These are phyloP conservation scores for Neoseiulus cucumeris DNA, from an alignment of 1,140 invertebrate genomes.

Conservation along the genomic window DNA sequence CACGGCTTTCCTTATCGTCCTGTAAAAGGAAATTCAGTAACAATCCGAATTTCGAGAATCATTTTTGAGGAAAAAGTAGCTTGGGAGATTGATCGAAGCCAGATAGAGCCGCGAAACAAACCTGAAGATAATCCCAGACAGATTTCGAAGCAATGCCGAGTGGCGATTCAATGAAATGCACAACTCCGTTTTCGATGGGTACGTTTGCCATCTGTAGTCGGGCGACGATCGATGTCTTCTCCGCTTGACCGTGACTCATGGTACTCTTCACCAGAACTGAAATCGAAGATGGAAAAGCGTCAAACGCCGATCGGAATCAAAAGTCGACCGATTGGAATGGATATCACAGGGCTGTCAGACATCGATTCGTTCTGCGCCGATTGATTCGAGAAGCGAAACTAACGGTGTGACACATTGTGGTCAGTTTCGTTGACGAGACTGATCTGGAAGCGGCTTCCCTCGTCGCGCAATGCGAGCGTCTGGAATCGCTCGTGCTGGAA, in stretches of 20 bases:
- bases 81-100: too few relatives aligned
- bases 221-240: conserved; percentile 55
- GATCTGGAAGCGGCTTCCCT: conserved; percentile 45
- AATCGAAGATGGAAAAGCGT: conserved; percentile 14
- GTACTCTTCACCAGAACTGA: conserved; percentile 69
- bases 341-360: too few relatives aligned
- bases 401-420: too few relatives aligned
- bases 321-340: too few relatives aligned
- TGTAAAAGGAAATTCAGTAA: not conserved
- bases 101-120: too few relatives aligned
- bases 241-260: conserved; percentile 30
- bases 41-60: too few relatives aligned
- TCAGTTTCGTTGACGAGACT: conserved; percentile 20
- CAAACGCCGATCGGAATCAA: too few relatives aligned
- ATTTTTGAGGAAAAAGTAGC: too few relatives aligned
- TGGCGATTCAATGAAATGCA: conserved; percentile 71
- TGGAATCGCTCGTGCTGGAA: conserved; percentile 43
- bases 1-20: conserved; percentile 26
- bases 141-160: conserved; percentile 69
- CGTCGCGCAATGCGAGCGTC: conserved; percentile 56
- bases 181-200: conserved; percentile 70
- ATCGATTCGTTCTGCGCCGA: too few relatives aligned
- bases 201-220: conserved; percentile 77
- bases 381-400: too few relatives aligned
- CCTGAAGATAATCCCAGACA: conserved; percentile 50